These are phyloP conservation scores for Rhineura floridana DNA, from an alignment of 2,113 vertebrate genomes.

Conservation along the genomic window DNA sequence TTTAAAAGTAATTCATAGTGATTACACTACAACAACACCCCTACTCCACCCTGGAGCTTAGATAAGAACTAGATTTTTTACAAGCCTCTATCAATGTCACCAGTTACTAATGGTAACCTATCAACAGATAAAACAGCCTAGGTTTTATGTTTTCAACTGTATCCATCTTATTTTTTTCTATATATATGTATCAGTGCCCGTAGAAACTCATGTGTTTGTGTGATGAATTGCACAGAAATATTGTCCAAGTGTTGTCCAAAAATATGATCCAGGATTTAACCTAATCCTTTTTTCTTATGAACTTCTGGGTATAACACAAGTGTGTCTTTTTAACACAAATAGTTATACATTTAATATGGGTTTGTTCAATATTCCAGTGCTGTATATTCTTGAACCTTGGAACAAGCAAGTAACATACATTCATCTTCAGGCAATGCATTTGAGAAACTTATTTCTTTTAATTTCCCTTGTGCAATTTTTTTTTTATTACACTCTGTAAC, in stretches of 20 bases:
- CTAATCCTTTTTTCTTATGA: rapidly evolving
- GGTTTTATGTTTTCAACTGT: background rate
- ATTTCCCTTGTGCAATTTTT: background rate
- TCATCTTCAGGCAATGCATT: background rate
- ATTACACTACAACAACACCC: no score
- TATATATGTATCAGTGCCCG: background rate
- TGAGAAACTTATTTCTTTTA: background rate
- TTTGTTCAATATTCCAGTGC: background rate
- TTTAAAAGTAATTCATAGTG: no score
- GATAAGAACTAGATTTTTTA: background rate
- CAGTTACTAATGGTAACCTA: rapidly evolving
- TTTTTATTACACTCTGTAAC: rapidly evolving
- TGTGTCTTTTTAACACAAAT: background rate
- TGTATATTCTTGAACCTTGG: rapidly evolving
- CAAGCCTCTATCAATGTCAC: rapidly evolving
- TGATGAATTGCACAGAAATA: background rate
- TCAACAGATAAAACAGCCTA: rapidly evolving
- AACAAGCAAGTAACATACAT: background rate
- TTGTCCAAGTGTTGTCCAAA: background rate
- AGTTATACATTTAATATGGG: background rate
- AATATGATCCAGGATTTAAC: background rate
- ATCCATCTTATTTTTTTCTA: no score
- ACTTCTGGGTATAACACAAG: rapidly evolving
- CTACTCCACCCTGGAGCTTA: no score
- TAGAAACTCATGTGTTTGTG: rapidly evolving